Conservation (phyloP, 1,140 invertebrate species). For the Stegodyphus mimosarum region DNA sequence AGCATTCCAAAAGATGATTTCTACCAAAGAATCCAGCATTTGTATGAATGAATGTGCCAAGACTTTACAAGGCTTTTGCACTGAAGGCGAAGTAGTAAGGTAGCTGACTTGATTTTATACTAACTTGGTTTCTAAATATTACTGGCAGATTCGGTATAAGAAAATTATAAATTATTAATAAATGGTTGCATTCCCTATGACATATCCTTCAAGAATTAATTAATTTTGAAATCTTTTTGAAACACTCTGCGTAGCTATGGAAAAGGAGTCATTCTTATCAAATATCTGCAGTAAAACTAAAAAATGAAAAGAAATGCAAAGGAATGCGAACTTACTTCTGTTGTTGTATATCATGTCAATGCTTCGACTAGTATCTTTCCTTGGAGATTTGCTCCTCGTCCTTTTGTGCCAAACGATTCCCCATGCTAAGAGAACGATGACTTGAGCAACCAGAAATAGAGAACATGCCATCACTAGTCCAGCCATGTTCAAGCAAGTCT, state of each 20-base stretch:
- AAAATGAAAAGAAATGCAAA: background rate
- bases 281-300: background rate
- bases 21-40: no score
- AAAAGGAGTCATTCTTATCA: background rate
- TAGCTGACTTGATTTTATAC: no score
- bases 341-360: constrained; percentile 58
- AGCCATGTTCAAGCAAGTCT: constrained; percentile 65
- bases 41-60: no score
- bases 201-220: background rate
- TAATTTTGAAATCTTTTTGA: background rate
- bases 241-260: background rate
- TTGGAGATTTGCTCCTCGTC: background rate
- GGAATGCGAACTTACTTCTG: constrained; percentile 20
- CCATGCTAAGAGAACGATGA: constrained; percentile 68
- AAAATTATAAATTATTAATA: background rate
- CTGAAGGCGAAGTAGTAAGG: no score
- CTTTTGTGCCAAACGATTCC: constrained; percentile 67
- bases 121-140: background rate
- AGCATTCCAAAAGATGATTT: no score
- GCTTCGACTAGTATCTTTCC: constrained; percentile 45
- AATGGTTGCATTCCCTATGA: background rate
- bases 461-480: constrained; percentile 66
- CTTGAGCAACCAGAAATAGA: constrained; percentile 68
- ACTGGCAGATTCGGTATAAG: background rate
- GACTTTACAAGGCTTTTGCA: no score